A percentile compares a stretch with the other conserved stretches of the same genome.
These are phyloP conservation scores for Notiomystis cincta DNA, from an alignment of 2,113 vertebrate genomes.

Conservation along the genomic window DNA sequence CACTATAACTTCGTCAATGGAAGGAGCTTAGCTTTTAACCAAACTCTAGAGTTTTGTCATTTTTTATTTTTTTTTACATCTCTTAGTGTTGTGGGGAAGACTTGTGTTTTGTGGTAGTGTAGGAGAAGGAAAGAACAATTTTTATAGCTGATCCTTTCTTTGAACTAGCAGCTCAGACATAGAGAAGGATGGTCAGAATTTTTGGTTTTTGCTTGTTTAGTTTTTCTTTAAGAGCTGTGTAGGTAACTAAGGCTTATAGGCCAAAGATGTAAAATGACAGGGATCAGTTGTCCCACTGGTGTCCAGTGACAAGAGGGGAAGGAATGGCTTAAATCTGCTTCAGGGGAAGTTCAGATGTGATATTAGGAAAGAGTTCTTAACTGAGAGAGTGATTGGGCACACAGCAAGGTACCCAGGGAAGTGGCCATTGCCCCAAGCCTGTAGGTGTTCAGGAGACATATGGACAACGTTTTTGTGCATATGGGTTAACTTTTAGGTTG, in stretches of 20 bases:
- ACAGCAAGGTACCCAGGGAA: not conserved
- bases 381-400: not conserved
- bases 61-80: not conserved
- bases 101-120: not conserved
- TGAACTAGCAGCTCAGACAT: not conserved
- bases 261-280: not conserved
- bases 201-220: not conserved
- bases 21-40: not conserved
- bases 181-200: not conserved
- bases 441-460: not conserved
- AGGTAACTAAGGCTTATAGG: not conserved
- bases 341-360: not conserved
- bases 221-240: not conserved
- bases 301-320: not conserved
- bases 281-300: not conserved
- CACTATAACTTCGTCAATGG: fast-evolving
- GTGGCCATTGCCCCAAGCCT: not conserved
- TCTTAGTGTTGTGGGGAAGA: not conserved
- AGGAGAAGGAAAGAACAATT: not conserved
- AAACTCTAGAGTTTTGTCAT: not conserved
- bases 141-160: not conserved
- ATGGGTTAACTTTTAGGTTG: not conserved
- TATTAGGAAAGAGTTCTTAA: not conserved
- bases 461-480: fast-evolving
- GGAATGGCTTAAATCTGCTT: not conserved